Evolutionary conservation across 2,888 invertebrate genomes (phyloP), one percentile per base, ranked within the genome.

Genomic region (Stenodema calcarata): DNA sequence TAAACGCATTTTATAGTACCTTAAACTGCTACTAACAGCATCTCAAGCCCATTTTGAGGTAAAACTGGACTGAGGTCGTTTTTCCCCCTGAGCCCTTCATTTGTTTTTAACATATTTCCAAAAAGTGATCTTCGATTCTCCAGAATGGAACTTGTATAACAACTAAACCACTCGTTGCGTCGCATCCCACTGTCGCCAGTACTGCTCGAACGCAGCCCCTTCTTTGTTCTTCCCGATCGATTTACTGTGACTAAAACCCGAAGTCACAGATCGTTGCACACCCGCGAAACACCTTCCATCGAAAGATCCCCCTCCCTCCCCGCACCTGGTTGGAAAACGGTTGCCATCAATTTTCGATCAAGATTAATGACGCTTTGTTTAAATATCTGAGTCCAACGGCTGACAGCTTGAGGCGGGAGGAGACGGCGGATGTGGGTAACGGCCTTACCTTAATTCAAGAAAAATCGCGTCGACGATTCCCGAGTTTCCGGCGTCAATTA

Each of bases 161-260:
- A 27, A 62, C 18, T 7, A 18, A 62, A 62, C 62, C 9, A 62
- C 50, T 50, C 50, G 50, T n/a, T n/a, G 50, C 50, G 16, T 50
- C 50, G 9, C 62, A 62, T 62, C 62, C 62, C 27, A 62, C 23
- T 62, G 62, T 62, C 62, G 23, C 62, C 62, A 11, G 62, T 62
- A 62, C 62, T 62, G 62, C 23, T 62, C 62, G 23, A 23, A 62
- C 47, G 12, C 47, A 11, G 2, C 62, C 28, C 28, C 79, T 80
- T 27, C 76, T 86, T 76, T 86, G 54, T 86, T 70, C 81, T 80
- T 75, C 54, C 69, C 62, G 62, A 86, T 81, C 82, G 86, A 86
- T 86, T 86, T 81, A 86, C 86, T 86, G 86, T 86, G 86, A 86
- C 86, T 86, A 86, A 86, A 80, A 84, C 73, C 86, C 73, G 30